Conservation (phyloP, 2,113 vertebrate species). For the Anolis sagrei region DNA sequence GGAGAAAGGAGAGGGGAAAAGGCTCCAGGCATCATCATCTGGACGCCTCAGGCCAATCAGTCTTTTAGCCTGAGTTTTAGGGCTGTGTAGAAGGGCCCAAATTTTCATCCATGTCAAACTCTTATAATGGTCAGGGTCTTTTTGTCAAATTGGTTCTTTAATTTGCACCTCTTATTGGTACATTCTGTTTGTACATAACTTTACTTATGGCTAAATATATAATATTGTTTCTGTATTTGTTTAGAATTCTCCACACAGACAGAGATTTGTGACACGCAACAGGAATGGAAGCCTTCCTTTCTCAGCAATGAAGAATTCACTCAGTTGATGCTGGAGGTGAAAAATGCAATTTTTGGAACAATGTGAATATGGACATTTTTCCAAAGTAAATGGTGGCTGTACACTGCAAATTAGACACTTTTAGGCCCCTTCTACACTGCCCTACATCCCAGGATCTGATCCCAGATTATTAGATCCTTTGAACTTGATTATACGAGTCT, state of each 20-base stretch:
- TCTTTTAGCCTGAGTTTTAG: too few relatives aligned
- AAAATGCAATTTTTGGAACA: conserved; percentile 31
- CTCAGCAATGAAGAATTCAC: conserved; percentile 87
- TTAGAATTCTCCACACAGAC: conserved; percentile 81
- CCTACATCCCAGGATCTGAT: too few relatives aligned
- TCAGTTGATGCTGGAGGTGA: conserved; percentile 87
- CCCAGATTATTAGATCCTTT: too few relatives aligned
- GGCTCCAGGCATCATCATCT: too few relatives aligned
- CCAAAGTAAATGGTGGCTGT: conserved; percentile 21
- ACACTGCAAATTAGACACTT: not conserved
- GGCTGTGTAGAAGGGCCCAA: not conserved
- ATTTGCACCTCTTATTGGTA: conserved; percentile 11
- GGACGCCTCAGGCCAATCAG: too few relatives aligned
- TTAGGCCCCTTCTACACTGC: not conserved
- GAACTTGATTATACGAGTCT: too few relatives aligned
- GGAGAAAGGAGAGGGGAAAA: too few relatives aligned
- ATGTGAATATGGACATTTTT: not conserved
- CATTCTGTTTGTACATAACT: not conserved
- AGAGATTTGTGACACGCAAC: conserved; percentile 80
- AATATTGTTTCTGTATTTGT: conserved; percentile 51
- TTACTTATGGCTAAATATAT: not conserved
- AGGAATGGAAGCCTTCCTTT: conserved; percentile 86
- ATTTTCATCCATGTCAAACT: not conserved
- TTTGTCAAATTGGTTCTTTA: not conserved
- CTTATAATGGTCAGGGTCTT: conserved; percentile 7